phyloP scores from a whole-genome alignment of 2,797 vertebrate species.

The Odontamblyopus rebecca region DNA sequence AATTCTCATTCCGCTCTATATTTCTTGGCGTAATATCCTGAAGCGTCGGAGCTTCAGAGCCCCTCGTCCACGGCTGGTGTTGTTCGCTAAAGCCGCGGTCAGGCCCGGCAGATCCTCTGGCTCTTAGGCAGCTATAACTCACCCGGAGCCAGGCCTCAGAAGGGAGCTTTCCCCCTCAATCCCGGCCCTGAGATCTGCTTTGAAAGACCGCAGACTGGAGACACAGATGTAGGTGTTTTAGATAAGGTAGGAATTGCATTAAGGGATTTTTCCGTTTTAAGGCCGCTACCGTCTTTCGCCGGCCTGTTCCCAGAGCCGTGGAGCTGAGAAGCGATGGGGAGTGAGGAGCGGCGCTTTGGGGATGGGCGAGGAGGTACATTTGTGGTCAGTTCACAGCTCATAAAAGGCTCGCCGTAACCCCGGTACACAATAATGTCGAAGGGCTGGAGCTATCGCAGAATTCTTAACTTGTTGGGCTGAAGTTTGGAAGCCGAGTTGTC shows the following conservation, averaged over 20 bases:
- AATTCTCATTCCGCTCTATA: slow-evolving; percentile 59
- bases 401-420: slow-evolving; percentile 73
- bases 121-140: slow-evolving; percentile 85
- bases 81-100: slow-evolving; percentile 78
- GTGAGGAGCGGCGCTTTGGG: slow-evolving; percentile 40
- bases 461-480: slow-evolving; percentile 64
- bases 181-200: slow-evolving; percentile 79
- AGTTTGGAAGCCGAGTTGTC: slow-evolving; percentile 36
- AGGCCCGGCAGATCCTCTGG: slow-evolving; percentile 81
- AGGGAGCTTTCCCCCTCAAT: slow-evolving; percentile 77
- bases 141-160: slow-evolving; percentile 77
- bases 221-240: slow-evolving; percentile 87
- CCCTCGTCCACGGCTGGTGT: slow-evolving; percentile 69
- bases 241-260: slow-evolving; percentile 86
- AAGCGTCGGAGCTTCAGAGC: slow-evolving; percentile 35
- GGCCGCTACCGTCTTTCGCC: slow-evolving; percentile 75
- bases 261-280: slow-evolving; percentile 85
- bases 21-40: slow-evolving; percentile 54
- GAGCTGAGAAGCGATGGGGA: slow-evolving; percentile 66
- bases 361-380: slow-evolving; percentile 70
- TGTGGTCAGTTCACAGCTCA: slow-evolving; percentile 83
- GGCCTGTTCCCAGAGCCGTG: slow-evolving; percentile 78
- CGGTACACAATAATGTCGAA: slow-evolving; percentile 71
- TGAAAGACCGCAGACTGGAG: slow-evolving; percentile 83
- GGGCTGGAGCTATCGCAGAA: slow-evolving; percentile 62